Evolutionary conservation across 2,113 vertebrate genomes (phyloP), one percentile per base, ranked within the genome.

Genomic region (Etia nguti): DNA sequence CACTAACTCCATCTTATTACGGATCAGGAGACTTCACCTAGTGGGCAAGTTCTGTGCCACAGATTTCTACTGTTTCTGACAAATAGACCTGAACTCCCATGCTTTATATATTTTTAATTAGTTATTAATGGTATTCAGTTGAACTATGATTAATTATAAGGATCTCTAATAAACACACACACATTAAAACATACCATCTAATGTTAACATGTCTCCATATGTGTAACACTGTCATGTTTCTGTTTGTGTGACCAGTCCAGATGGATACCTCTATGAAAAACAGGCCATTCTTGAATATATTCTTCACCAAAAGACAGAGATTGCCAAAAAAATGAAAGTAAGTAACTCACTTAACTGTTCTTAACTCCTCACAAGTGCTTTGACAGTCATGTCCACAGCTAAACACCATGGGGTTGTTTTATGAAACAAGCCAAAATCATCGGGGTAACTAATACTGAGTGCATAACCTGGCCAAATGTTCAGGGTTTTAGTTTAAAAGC

Each of bases 231-330:
- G 26, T 83, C 6, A 79, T 65, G 20, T 82, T 70, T 68, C n/a
- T 86, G n/a, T 82, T 85, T 4, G 22, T 60, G 16, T 90, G 12
- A 46, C 52, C 87, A 98, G 97, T 68, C 96, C 96, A 1, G 97
- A 98, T 84, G 98, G 98, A 60, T 98, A 95, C 91, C 90, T 98
- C 54, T 98, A 97, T 84, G 98, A 98, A 86, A 97, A 97, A 29
- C 97, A 98, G 95, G 98, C 97, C 1, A 98, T 98, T 86, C 95
- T 98, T 31, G 97, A 98, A 90, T 98, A 97, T 79, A 98, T 98
- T 57, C 91, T 98, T 48, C 98, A 98, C 87, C 97, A 98, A 89
- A 98, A 98, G 94, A 97, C 93, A 2, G 97, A 98, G 38, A 97
- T 96, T 6, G 97, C 97, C 70, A 97, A 97, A 81, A 97, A 97